These are phyloP conservation scores for Magallana ariakensis DNA, from an alignment of 1,140 invertebrate species.

Conservation along the genomic window DNA sequence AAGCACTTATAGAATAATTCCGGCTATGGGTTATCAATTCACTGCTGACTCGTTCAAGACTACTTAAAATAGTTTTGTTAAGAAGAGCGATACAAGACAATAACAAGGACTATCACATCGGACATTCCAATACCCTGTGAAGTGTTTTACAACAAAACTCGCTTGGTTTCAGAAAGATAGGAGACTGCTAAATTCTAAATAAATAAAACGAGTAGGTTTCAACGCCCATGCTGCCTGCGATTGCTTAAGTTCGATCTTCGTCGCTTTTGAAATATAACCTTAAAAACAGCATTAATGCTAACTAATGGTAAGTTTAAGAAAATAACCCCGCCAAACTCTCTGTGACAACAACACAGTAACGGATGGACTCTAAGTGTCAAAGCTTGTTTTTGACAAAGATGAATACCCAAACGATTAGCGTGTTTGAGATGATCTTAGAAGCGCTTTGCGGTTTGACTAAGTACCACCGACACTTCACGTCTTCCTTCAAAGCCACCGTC, in stretches of 20 bases:
- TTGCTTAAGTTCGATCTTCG: too few species aligned
- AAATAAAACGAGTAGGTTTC: too few species aligned
- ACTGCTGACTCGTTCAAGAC: background rate
- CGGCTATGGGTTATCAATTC: conserved; percentile 25
- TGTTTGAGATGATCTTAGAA: conserved; percentile 26
- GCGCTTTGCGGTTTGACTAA: conserved; percentile 11
- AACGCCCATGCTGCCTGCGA: too few species aligned
- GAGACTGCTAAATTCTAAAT: too few species aligned
- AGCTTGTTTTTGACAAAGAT: conserved; percentile 25
- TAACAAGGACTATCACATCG: background rate
- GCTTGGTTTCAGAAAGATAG: too few species aligned
- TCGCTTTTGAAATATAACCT: too few species aligned
- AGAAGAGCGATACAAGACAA: conserved; percentile 10
- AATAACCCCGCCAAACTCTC: too few species aligned
- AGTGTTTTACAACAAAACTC: conserved; percentile 11
- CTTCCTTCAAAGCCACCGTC: conserved; percentile 25
- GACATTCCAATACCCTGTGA: background rate
- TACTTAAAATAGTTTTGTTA: conserved; percentile 31
- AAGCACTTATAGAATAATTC: conserved; percentile 32
- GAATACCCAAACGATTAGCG: conserved; percentile 16
- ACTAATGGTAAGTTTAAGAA: too few species aligned
- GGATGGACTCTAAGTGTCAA: background rate
- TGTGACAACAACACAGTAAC: too few species aligned
- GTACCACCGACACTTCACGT: conserved; percentile 10
- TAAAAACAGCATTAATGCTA: too few species aligned